Base-by-base conservation (phyloP, 1,140 invertebrate genomes). In the Pygmarrhopalites habei region DNA sequence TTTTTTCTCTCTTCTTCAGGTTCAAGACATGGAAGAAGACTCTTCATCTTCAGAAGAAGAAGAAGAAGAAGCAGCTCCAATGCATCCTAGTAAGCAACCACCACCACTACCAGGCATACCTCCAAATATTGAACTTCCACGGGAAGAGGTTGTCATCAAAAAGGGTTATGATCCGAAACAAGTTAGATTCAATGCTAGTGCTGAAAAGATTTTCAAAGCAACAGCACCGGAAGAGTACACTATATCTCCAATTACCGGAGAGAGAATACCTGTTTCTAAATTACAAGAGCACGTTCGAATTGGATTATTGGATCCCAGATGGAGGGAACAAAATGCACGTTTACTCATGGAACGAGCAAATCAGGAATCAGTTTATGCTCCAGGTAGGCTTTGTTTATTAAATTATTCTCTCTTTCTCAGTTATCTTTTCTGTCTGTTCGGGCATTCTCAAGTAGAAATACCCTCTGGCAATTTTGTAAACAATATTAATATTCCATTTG, bases 271-370 rank as follows among this genome's bases (percentile, higher is more conserved):
- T 0, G 94, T 95, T 0, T 90, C 88, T 71, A 97, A 98, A 77
- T 89, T 99, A 2, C 91, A 92, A 60, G 93, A 99, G 72, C 97
- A 99, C 77, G 93, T 99, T 85, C 85, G 93, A 62, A 98, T 98
- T 75, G 94, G 95, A 53, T 79, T 98, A 58, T 77, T 99, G 71
- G 95, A 99, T 85, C 95, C 95, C 21, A 85, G 95, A 68, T 99
- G 95, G 94, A 87, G 98, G 49, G 95, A 98, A 76, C 93, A 98
- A 74, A 79, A 95, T 44, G 95, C 98, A 73, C 85, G 91, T 64
- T 85, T 89, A 67, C 80, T 92, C 0, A 79, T 83, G 17, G 92
- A 95, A 65, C 89, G 88, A 72, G 79, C 86, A 61, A 86, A 88
- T 28, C 89, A 92, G 72, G 89, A 93, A 71, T 86, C 88, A 43